Evolutionary conservation across 2,888 invertebrate species (phyloP).

Genomic region (Pollenia griseotomentosa): DNA sequence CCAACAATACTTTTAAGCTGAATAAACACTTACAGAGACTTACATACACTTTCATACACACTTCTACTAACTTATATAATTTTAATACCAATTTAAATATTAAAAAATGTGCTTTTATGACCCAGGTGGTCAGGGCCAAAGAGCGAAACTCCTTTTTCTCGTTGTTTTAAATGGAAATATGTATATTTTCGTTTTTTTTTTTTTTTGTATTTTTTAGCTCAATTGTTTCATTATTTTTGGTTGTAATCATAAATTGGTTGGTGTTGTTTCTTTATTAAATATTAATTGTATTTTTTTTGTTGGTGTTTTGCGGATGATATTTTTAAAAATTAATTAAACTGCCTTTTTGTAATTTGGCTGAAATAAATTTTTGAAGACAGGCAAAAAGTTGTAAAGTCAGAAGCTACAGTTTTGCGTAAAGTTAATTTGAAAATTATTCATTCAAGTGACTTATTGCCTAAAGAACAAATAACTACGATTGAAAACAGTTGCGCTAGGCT

Average conservation of each 20-base stretch:
- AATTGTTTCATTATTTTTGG: too few species aligned
- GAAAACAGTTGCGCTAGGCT: too few species aligned
- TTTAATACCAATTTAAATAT: too few species aligned
- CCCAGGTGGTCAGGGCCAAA: conserved; percentile 12
- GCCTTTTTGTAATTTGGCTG: neutral
- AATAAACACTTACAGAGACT: neutral
- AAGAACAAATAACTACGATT: too few species aligned
- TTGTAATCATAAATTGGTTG: too few species aligned
- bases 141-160: neutral
- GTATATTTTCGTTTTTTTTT: neutral
- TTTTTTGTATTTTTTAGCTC: neutral
- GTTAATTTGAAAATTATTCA: too few species aligned
- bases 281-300: neutral
- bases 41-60: neutral
- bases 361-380: neutral
- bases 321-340: neutral
- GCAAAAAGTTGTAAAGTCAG: too few species aligned
- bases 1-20: neutral
- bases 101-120: conserved; percentile 35
- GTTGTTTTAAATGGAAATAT: neutral
- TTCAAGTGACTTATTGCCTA: too few species aligned
- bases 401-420: too few species aligned
- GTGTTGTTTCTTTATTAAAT: too few species aligned
- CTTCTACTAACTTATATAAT: neutral
- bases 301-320: neutral